Base-by-base conservation (phyloP, 2,113 vertebrate species). In the Phalacrocorax brasilianus region DNA sequence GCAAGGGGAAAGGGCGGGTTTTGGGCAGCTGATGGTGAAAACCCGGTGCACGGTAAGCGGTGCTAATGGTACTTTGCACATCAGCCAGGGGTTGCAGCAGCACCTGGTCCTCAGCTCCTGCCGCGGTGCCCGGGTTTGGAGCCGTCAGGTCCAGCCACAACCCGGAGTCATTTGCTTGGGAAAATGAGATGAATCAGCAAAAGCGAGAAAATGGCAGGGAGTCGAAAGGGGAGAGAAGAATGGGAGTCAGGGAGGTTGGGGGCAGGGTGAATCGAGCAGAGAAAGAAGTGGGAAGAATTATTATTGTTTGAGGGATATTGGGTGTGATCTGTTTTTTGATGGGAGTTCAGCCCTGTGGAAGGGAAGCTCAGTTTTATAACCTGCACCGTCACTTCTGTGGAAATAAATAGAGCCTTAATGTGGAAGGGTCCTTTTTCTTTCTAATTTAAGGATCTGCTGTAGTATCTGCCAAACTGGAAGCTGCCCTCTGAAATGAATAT, bases 41-140 rank as follows among this genome's bases (percentile, higher is more conserved):
- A 53, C 7, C 7, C 22, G 14, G n/a, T 49, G 42, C 12, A 0
- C 0, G 2, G 4, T 49, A 56, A 11, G 35, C 1, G 15, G 5
- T 38, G 13, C 24, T 24, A 0, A 2, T 15, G 30, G 19, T 35
- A 0, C 19, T 40, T 86, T 12, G n/a, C 8, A 6, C 33, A 18
- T 83, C 49, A 28, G 6, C 6, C 30, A 14, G 3, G 2, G 55
- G 35, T 85, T 79, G 78, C 24, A 71, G 78, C 47, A 88, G 32
- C 9, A 3, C 27, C 33, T 70, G 76, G 40, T 58, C 62, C 79
- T 79, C 76, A 19, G 40, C 12, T 56, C 49, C 7, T 52, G 32
- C 49, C 2, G 0, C 0, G 1, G 18, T 65, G 50, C 12, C 44
- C 7, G 3, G 24, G 13, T 50, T 63, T 68, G 79, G n/a, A 55